Evolutionary conservation across 2,888 invertebrate genomes (phyloP).

Genomic region (Stenotaenia linearis): DNA sequence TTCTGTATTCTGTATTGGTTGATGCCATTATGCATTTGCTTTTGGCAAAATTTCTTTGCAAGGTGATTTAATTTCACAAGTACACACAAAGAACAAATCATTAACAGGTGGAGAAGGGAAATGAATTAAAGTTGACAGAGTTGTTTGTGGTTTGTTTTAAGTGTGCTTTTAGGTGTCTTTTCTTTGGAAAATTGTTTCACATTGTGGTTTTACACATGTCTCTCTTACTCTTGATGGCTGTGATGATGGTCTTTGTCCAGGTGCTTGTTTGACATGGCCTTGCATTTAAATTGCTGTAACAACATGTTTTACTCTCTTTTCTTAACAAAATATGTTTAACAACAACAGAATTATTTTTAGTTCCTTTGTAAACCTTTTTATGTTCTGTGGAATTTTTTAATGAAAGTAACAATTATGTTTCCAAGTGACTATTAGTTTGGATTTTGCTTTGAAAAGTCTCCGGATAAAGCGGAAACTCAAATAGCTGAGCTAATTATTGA

Average conservation of each 20-base stretch:
- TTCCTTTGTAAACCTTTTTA: too few relatives aligned
- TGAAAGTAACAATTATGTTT: too few relatives aligned
- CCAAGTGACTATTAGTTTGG: too few relatives aligned
- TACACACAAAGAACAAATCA: neutral
- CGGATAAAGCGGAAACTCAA: too few relatives aligned
- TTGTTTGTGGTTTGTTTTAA: constrained; percentile 13
- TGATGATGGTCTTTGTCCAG: neutral
- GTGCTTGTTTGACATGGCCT: neutral
- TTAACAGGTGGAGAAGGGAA: constrained; percentile 1
- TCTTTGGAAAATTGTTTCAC: neutral
- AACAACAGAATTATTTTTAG: too few relatives aligned
- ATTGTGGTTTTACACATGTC: neutral
- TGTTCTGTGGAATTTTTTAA: too few relatives aligned
- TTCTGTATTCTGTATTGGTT: neutral
- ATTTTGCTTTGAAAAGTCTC: too few relatives aligned
- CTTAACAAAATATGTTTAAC: too few relatives aligned
- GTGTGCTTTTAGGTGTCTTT: neutral
- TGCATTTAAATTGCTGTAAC: neutral
- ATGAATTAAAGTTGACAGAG: constrained; percentile 5
- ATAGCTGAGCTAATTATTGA: too few relatives aligned
- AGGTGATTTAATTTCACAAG: constrained; percentile 7
- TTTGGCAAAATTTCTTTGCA: constrained; percentile 6
- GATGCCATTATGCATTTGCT: neutral
- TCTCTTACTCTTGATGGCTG: neutral
- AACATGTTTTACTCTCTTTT: too few relatives aligned